Evolutionary conservation across 1,140 invertebrate genomes (phyloP), one percentile per base, ranked within the genome.

Genomic region (Bicyclus anynana): DNA sequence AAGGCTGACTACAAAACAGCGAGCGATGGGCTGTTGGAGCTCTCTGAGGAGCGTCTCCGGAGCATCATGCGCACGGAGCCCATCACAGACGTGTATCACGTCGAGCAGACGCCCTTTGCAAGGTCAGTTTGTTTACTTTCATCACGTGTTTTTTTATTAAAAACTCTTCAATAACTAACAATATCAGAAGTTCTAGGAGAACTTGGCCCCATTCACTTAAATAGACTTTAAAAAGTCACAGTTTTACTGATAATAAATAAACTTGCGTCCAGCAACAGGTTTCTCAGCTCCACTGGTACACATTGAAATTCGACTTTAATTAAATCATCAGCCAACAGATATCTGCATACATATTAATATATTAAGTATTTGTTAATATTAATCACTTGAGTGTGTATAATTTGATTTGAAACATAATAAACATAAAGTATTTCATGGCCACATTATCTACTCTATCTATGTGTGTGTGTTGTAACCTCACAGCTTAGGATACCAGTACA

Each of bases 31-130:
- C 89, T 93, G 57, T 81, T 93, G 79, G 91, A 91, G 81, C 84
- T 93, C 52, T 88, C 89, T 48, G 89, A 91, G 74, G 91, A 91
- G 71, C 84, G 89, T 69, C 81, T 93, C 62, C 86, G 88, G 53
- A 89, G 80, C 72, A 86, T 93, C 66, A 89, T 93, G 69, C 91
- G 91, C 58, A 88, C 89, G 69, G 90, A 92, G 72, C 91, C 91
- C 60, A 93, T 93, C 80, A 90, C 91, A 64, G 90, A 92, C 69
- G 90, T 92, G 56, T 93, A 93, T 81, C 90, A 92, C 77, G 91
- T 93, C 69, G 92, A 93, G 74, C 92, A 92, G 75, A 92, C 91
- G 78, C 92, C 92, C 67, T 93, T 93, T 90, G 92, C 92, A 89
- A 93, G 92, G 92, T 93, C 62, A 77, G 76, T 65, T 46, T 44